These are phyloP conservation scores for Nasonia longicornis DNA, from an alignment of 1,140 invertebrate species.

Conservation along the genomic window DNA sequence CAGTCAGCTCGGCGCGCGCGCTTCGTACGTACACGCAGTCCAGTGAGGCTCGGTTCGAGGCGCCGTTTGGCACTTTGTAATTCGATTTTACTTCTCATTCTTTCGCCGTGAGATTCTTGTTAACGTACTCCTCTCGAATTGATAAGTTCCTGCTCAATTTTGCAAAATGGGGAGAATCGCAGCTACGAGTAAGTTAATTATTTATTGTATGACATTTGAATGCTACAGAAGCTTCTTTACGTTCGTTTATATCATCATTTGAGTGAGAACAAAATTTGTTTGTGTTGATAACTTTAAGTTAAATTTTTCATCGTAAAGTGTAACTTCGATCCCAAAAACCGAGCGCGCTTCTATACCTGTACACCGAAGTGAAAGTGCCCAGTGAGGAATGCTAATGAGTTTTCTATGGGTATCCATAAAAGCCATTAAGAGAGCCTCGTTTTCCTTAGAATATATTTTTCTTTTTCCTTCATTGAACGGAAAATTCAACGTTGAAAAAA, in stretches of 20 bases:
- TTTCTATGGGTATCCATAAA: neutral
- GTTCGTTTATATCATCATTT: too few species aligned
- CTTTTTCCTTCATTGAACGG: neutral
- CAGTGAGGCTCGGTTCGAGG: neutral
- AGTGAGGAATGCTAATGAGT: neutral
- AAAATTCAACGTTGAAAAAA: neutral
- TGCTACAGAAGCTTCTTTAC: too few species aligned
- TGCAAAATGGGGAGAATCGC: conserved; percentile 5
- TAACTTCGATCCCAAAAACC: too few species aligned
- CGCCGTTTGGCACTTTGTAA: neutral
- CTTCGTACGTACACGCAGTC: neutral
- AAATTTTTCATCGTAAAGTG: too few species aligned
- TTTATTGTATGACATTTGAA: neutral
- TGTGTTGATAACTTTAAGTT: too few species aligned
- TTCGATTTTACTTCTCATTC: neutral
- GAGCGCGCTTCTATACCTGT: too few species aligned
- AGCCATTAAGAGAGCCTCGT: neutral
- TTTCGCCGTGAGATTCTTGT: neutral
- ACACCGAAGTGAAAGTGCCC: neutral
- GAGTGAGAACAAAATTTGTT: too few species aligned
- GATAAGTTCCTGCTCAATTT: neutral
- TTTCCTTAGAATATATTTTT: neutral
- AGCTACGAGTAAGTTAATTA: conserved; percentile 31
- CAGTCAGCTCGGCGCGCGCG: neutral
- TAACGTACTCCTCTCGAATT: neutral